These are phyloP conservation scores for Clupea harengus DNA, from an alignment of 2,113 vertebrate species.

Conservation along the genomic window DNA sequence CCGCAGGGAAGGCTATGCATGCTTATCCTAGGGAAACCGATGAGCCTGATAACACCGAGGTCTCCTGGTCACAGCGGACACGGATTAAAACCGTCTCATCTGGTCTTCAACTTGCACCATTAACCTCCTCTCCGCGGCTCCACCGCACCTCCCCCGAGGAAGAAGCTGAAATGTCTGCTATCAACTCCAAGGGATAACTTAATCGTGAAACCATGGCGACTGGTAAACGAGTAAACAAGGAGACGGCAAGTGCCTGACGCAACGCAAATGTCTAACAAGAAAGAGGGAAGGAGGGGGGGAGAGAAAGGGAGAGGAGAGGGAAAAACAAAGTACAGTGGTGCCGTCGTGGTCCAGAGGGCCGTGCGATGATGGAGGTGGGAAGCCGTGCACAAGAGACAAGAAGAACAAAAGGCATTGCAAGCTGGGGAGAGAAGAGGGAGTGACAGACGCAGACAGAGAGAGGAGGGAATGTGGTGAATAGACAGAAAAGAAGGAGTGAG, in stretches of 20 bases:
- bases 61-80: background rate
- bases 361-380: background rate
- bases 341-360: too few species aligned
- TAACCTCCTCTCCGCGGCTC: background rate
- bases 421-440: background rate
- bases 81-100: background rate
- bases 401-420: background rate
- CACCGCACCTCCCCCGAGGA: background rate
- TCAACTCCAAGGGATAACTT: too few species aligned
- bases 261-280: too few species aligned
- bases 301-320: background rate
- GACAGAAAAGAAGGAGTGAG: background rate
- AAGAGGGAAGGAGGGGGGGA: background rate
- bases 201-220: too few species aligned
- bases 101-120: background rate
- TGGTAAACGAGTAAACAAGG: too few species aligned
- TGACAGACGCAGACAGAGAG: background rate
- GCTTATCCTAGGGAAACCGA: background rate
- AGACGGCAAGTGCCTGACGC: too few species aligned
- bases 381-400: background rate
- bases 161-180: too few species aligned
- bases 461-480: background rate
- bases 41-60: background rate
- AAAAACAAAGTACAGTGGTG: too few species aligned
- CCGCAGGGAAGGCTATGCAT: background rate